phyloP scores from a whole-genome alignment of 2,888 invertebrate genomes.

The Cremastobaeus sp. region DNA sequence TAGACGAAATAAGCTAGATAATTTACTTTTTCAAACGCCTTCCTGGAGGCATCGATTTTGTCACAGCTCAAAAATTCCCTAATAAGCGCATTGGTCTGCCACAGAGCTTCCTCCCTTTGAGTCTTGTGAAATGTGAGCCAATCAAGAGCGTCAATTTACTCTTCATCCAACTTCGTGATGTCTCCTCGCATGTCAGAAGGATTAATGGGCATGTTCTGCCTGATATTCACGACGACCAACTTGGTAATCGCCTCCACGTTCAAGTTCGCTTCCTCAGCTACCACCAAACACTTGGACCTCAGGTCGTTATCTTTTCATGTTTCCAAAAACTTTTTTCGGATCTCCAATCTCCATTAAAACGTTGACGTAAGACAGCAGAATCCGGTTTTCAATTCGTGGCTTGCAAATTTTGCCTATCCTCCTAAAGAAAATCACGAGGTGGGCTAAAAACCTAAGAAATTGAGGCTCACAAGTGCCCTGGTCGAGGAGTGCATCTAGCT shows the following conservation, averaged over 20 bases:
- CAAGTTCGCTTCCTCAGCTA: slow-evolving; percentile 86
- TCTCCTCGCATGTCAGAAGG: slow-evolving; percentile 79
- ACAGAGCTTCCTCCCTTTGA: slow-evolving; percentile 89
- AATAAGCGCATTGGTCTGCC: slow-evolving; percentile 93
- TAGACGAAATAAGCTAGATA: slow-evolving; percentile 70
- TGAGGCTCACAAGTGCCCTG: slow-evolving; percentile 79
- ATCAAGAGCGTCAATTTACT: slow-evolving; percentile 88
- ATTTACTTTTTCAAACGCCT: slow-evolving; percentile 83
- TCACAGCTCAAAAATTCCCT: slow-evolving; percentile 89
- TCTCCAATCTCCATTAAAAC: slow-evolving; percentile 86
- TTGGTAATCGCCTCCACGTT: slow-evolving; percentile 92
- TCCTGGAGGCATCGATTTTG: slow-evolving; percentile 90
- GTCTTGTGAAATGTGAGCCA: slow-evolving; percentile 90
- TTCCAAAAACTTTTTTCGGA: slow-evolving; percentile 89
- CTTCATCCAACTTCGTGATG: slow-evolving; percentile 84
- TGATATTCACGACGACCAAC: slow-evolving; percentile 89
- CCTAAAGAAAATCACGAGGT: slow-evolving; percentile 89
- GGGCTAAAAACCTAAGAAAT: slow-evolving; percentile 89
- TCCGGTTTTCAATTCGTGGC: slow-evolving; percentile 85
- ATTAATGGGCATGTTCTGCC: slow-evolving; percentile 75
- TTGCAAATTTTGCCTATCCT: slow-evolving; percentile 86
- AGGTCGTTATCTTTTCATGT: no score
- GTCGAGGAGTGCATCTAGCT: slow-evolving; percentile 84
- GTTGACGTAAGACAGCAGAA: slow-evolving; percentile 86
- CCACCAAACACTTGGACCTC: slow-evolving; percentile 83